Percentiles rank a stretch among this genome's conserved stretches.
Evolutionary conservation across 2,113 vertebrate genomes (phyloP).

Genomic region (Sturnira hondurensis): DNA sequence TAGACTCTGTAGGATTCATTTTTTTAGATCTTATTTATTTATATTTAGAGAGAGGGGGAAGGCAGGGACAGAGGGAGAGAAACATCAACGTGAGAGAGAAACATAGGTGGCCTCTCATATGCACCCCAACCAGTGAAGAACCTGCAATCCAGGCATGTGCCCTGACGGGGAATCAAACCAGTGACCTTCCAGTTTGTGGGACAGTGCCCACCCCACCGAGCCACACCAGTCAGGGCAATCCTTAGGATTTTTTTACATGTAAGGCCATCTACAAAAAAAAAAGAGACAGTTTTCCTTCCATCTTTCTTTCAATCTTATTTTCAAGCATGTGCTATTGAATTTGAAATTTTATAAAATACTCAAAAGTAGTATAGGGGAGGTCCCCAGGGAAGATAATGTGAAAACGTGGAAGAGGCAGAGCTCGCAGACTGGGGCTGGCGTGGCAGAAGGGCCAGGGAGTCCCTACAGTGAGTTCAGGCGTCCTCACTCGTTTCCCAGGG

Average conservation of each 20-base stretch:
- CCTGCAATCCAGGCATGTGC: no score
- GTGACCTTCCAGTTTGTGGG: no score
- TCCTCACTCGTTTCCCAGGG: not conserved
- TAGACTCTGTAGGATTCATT: not conserved
- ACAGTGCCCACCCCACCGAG: no score
- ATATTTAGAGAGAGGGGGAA: no score
- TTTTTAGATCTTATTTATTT: no score
- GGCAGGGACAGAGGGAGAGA: no score
- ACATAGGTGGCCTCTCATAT: no score
- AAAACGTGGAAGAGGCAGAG: not conserved
- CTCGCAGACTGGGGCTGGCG: not conserved
- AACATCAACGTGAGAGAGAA: no score
- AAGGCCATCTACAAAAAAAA: not conserved
- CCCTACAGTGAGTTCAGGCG: not conserved
- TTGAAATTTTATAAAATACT: slow-evolving; percentile 18
- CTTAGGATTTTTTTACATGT: not conserved
- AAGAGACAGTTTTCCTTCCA: not conserved
- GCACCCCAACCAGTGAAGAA: no score
- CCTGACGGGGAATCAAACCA: no score
- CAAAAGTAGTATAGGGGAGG: not conserved
- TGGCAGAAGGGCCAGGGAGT: not conserved
- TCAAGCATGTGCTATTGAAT: not conserved
- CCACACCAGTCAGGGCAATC: no score
- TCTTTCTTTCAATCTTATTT: not conserved
- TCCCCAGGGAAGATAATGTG: not conserved